Percentiles rank a stretch among this genome's conserved stretches.
Evolutionary conservation across 2,113 vertebrate species (phyloP).

Genomic region (Bos taurus): DNA sequence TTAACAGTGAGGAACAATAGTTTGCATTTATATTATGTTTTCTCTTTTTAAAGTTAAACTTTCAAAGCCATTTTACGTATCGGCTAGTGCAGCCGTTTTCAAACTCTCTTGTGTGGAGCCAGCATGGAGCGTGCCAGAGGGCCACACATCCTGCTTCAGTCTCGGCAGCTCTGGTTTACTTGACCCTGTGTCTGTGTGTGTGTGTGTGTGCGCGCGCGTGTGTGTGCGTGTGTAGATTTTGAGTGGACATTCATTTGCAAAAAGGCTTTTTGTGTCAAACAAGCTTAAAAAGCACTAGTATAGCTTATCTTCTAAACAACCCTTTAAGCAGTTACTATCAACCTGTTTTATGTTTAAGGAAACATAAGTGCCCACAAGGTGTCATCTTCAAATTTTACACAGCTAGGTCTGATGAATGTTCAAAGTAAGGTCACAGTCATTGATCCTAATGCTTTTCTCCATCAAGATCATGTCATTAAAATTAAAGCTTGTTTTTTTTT

Average conservation of each 20-base stretch:
- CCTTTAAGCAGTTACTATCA: background rate
- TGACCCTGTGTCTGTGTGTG: background rate
- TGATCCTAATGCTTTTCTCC: background rate
- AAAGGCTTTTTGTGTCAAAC: background rate
- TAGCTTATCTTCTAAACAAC: background rate
- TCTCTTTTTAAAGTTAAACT: background rate
- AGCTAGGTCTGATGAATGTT: background rate
- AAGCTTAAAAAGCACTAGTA: background rate
- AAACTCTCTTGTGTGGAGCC: background rate
- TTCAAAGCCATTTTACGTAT: background rate
- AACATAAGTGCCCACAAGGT: background rate
- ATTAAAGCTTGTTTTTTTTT: background rate
- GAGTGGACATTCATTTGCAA: constrained; percentile 21
- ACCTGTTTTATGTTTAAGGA: background rate
- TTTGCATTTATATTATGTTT: background rate
- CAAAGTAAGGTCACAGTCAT: background rate
- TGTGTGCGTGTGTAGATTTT: background rate
- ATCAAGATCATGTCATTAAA: background rate
- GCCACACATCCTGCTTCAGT: background rate
- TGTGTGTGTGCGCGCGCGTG: background rate
- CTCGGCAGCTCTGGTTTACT: background rate
- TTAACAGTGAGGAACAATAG: background rate
- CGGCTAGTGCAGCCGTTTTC: background rate
- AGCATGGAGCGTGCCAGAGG: background rate
- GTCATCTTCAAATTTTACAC: background rate